These are phyloP conservation scores for Crotalus helleri DNA, from an alignment of 2,113 vertebrate genomes.

Conservation along the genomic window DNA sequence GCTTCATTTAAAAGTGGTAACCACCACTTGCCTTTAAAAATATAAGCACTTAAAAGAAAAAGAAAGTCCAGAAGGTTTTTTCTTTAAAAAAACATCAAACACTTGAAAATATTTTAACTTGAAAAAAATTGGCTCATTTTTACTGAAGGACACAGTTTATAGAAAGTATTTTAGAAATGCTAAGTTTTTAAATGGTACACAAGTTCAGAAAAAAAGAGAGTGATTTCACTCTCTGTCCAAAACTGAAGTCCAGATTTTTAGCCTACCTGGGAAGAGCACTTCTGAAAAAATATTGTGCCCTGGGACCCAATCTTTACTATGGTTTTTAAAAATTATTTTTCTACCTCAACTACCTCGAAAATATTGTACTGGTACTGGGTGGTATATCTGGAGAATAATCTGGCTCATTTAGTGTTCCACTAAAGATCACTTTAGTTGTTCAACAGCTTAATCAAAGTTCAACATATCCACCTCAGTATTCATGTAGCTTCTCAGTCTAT, in stretches of 20 bases:
- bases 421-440: background rate
- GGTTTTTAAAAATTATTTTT: background rate
- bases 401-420: background rate
- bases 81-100: background rate
- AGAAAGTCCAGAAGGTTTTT: background rate
- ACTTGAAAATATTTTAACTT: background rate
- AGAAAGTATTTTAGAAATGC: background rate
- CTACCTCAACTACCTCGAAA: background rate
- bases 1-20: constrained; percentile 1
- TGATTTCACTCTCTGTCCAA: background rate
- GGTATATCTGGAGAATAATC: background rate
- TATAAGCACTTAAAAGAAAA: background rate
- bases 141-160: background rate
- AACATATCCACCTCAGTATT: background rate
- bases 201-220: background rate
- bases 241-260: background rate
- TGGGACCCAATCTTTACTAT: background rate
- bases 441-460: background rate
- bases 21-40: background rate
- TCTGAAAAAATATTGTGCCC: background rate
- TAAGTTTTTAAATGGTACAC: background rate
- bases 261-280: background rate
- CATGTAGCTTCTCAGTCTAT: background rate
- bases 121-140: background rate
- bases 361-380: background rate